Evolutionary conservation across 2,113 vertebrate genomes (phyloP).

Genomic region (Neotoma lepida): DNA sequence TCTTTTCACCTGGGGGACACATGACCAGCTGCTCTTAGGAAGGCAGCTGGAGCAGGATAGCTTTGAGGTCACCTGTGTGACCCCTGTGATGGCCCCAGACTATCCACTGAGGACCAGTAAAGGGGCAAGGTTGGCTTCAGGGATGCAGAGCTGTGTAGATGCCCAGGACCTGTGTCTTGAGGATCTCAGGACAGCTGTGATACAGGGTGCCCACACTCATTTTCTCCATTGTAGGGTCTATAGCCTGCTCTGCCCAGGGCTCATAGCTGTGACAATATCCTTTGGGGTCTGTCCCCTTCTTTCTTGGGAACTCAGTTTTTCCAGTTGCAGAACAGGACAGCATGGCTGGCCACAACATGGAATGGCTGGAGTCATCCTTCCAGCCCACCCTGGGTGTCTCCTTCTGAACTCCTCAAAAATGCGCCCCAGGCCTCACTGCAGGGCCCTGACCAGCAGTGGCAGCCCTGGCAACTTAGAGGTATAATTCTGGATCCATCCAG

Average conservation of each 20-base stretch:
- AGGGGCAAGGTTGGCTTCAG: neutral
- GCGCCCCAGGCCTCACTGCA: neutral
- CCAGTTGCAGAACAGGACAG: neutral
- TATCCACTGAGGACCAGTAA: neutral
- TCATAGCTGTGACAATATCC: no score
- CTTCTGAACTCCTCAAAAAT: neutral
- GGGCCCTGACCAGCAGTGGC: neutral
- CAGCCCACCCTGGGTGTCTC: neutral
- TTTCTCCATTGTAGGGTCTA: neutral
- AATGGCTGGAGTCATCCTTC: neutral
- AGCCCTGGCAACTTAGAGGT: neutral
- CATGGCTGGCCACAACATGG: no score
- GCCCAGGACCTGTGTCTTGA: neutral
- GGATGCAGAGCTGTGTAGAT: neutral
- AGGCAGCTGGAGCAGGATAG: neutral
- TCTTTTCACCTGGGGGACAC: neutral
- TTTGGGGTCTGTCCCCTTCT: no score
- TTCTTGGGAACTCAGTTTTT: neutral
- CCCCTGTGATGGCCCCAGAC: neutral
- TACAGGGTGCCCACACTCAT: neutral
- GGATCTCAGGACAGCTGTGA: no score
- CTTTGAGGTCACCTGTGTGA: neutral
- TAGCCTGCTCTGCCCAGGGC: neutral
- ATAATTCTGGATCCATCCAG: neutral
- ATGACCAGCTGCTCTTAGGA: neutral